A percentile compares a stretch with the other conserved stretches of the same genome.
phyloP scores from a whole-genome alignment of 2,888 invertebrate species.

The Phaonia tiefii region DNA sequence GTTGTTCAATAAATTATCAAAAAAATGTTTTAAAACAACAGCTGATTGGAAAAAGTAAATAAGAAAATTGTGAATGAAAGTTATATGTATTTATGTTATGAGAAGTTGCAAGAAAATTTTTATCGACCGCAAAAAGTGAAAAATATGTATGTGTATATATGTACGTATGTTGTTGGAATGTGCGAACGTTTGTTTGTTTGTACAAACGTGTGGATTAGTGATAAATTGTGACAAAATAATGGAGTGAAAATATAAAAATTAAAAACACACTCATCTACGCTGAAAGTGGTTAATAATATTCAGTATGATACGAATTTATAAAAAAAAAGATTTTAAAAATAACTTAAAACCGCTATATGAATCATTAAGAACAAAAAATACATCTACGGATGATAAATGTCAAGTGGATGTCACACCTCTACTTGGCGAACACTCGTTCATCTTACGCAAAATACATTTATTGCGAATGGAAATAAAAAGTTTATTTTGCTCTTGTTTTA shows the following conservation, averaged over 20 bases:
- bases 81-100: background rate
- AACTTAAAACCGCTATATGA: background rate
- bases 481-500: too few species aligned
- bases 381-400: background rate
- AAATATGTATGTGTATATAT: conserved; percentile 51
- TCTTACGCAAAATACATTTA: too few species aligned
- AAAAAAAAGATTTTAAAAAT: background rate
- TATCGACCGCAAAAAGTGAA: conserved; percentile 62
- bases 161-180: conserved; percentile 17
- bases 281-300: conserved; percentile 45
- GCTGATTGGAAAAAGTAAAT: conserved; percentile 29
- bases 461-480: too few species aligned
- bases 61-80: background rate
- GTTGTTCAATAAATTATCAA: background rate
- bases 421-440: too few species aligned
- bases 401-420: too few species aligned
- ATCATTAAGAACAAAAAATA: conserved; percentile 4
- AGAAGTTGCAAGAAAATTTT: conserved; percentile 31
- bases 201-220: conserved; percentile 12
- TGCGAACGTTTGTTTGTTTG: background rate
- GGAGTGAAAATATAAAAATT: conserved; percentile 20
- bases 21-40: conserved; percentile 14
- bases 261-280: conserved; percentile 21
- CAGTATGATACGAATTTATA: conserved; percentile 11
- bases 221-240: background rate